Evolutionary conservation across 2,797 vertebrate species (phyloP).

Genomic region (Liparis tanakae): DNA sequence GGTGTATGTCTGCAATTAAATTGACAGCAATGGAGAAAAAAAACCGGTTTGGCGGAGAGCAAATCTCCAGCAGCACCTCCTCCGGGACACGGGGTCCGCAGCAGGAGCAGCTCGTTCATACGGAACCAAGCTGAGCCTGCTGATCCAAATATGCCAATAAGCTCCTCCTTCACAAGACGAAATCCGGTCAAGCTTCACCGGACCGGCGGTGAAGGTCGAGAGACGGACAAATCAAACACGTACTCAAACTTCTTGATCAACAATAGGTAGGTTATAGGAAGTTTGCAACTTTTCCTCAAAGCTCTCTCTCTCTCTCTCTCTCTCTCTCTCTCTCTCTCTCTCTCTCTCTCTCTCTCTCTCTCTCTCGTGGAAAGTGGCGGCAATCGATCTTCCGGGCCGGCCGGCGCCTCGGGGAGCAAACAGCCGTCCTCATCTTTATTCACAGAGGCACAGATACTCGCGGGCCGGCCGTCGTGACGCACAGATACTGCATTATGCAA

Average conservation of each 20-base stretch:
- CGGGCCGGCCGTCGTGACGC: constrained; percentile 43
- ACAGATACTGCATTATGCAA: constrained; percentile 62
- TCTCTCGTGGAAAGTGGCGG: constrained; percentile 2
- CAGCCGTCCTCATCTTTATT: constrained; percentile 32
- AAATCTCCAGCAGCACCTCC: constrained; percentile 24
- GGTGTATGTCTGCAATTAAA: constrained; percentile 14
- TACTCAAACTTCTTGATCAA: constrained; percentile 37
- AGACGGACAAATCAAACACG: constrained; percentile 26
- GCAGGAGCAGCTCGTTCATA: constrained; percentile 31
- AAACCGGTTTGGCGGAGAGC: constrained; percentile 10
- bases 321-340: neutral
- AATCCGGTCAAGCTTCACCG: constrained; percentile 52
- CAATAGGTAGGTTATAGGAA: constrained; percentile 14
- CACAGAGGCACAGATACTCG: constrained; percentile 22
- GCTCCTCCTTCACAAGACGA: constrained; percentile 43
- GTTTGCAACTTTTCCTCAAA: constrained; percentile 29
- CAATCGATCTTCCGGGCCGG: constrained; percentile 14
- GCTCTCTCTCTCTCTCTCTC: neutral
- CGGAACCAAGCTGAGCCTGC: constrained; percentile 55
- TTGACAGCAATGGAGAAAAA: constrained; percentile 13
- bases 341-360: neutral
- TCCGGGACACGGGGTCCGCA: constrained; percentile 11
- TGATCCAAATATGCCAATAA: constrained; percentile 63
- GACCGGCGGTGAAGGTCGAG: constrained; percentile 35
- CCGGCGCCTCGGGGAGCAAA: constrained; percentile 14